These are phyloP conservation scores for Apodemia duryi DNA, from an alignment of 2,888 invertebrate genomes.

Conservation along the genomic window DNA sequence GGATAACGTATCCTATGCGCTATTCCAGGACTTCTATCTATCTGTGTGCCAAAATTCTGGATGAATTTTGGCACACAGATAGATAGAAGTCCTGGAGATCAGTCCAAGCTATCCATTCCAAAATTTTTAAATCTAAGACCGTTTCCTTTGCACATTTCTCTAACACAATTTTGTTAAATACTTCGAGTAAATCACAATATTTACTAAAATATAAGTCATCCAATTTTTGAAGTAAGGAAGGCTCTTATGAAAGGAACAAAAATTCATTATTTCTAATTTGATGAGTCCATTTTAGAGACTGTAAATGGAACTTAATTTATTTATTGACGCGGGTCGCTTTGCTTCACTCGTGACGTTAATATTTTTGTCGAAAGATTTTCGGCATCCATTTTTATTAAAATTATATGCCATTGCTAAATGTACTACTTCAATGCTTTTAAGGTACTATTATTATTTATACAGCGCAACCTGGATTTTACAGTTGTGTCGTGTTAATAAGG, in stretches of 20 bases:
- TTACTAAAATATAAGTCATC: neutral
- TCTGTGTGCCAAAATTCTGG: too few relatives aligned
- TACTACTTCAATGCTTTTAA: too few relatives aligned
- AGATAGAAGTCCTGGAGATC: too few relatives aligned
- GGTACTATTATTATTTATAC: too few relatives aligned
- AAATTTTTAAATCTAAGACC: neutral
- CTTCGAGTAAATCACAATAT: neutral
- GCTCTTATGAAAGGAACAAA: neutral
- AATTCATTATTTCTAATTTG: conserved; percentile 9
- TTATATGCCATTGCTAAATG: neutral
- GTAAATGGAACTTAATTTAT: conserved; percentile 4
- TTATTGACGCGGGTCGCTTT: conserved; percentile 9
- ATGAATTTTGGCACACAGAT: too few relatives aligned
- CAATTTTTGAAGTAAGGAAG: neutral
- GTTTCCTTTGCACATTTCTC: neutral
- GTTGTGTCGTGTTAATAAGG: too few relatives aligned
- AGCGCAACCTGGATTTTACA: too few relatives aligned
- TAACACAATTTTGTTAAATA: neutral
- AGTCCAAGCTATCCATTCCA: too few relatives aligned
- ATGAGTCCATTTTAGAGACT: conserved; percentile 4
- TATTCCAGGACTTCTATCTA: too few relatives aligned
- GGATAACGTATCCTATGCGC: too few relatives aligned
- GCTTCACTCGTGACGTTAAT: neutral
- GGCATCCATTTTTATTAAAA: neutral
- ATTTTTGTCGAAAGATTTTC: neutral